phyloP scores from a whole-genome alignment of 2,797 vertebrate genomes.

The Sebastes taczanowskii region DNA sequence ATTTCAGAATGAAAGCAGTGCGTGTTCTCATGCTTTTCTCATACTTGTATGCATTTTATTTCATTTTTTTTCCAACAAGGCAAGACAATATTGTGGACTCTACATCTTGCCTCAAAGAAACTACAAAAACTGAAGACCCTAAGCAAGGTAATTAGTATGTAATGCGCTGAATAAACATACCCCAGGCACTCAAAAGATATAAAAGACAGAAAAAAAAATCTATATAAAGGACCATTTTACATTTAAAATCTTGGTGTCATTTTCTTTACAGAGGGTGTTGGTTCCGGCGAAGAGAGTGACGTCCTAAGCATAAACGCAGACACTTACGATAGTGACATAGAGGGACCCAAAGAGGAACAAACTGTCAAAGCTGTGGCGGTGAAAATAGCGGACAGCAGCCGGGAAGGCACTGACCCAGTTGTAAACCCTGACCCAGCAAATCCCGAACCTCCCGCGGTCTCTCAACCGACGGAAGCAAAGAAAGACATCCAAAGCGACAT shows the following conservation, averaged over 20 bases:
- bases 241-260: neutral
- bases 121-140: constrained; percentile 82
- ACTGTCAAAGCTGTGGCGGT: constrained; percentile 70
- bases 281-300: constrained; percentile 92
- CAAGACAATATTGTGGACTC: constrained; percentile 93
- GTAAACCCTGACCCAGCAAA: neutral
- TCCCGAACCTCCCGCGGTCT: neutral
- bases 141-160: constrained; percentile 86
- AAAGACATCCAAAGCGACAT: constrained; percentile 94
- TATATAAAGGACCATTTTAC: neutral
- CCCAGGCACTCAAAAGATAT: neutral
- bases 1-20: neutral
- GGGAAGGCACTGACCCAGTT: neutral
- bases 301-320: constrained; percentile 98
- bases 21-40: neutral
- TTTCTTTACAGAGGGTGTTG: constrained; percentile 67
- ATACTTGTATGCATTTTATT: neutral
- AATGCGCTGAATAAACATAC: neutral
- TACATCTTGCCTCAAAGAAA: constrained; percentile 88
- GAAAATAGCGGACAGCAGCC: constrained; percentile 22
- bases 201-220: neutral
- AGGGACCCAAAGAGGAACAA: constrained; percentile 88
- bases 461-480: constrained; percentile 29
- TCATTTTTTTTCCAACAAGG: constrained; percentile 67
- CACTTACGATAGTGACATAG: constrained; percentile 95